Conservation (phyloP, 2,113 vertebrate species). For the Calcarius ornatus region DNA sequence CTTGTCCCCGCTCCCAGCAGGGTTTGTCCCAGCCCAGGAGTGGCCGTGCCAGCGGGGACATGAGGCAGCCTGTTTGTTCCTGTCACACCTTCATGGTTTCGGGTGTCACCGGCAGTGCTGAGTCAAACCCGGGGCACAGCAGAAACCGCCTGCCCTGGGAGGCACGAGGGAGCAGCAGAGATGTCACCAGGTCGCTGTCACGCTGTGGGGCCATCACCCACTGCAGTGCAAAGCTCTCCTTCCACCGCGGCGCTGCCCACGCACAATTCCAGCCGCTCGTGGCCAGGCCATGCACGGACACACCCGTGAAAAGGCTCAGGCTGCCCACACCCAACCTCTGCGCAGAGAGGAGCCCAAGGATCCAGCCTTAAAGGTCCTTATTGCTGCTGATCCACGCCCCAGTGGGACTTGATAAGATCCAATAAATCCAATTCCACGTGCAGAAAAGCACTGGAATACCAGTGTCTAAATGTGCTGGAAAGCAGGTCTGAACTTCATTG, state of each 20-base stretch:
- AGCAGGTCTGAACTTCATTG: neutral
- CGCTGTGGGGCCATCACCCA: fast-evolving
- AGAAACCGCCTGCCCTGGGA: neutral
- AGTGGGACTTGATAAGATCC: neutral
- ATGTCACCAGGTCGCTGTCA: fast-evolving
- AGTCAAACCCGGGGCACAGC: neutral
- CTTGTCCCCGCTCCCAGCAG: fast-evolving
- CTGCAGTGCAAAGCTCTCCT: neutral
- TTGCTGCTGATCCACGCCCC: neutral
- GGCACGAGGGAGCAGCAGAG: neutral
- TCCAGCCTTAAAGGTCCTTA: neutral
- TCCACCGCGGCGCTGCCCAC: neutral
- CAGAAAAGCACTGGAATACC: neutral
- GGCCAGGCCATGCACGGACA: fast-evolving
- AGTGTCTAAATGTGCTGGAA: neutral
- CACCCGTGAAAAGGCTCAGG: fast-evolving
- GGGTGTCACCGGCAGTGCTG: neutral
- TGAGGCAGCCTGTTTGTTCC: neutral
- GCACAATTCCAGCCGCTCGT: neutral
- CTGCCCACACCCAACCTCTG: neutral
- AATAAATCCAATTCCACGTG: neutral
- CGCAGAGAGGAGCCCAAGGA: too few species aligned
- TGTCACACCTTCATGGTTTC: neutral
- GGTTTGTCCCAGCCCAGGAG: neutral
- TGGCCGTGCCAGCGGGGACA: fast-evolving